Percentiles rank a stretch among this genome's conserved stretches.
phyloP scores from a whole-genome alignment of 2,797 vertebrate species.

The Xenops minutus region DNA sequence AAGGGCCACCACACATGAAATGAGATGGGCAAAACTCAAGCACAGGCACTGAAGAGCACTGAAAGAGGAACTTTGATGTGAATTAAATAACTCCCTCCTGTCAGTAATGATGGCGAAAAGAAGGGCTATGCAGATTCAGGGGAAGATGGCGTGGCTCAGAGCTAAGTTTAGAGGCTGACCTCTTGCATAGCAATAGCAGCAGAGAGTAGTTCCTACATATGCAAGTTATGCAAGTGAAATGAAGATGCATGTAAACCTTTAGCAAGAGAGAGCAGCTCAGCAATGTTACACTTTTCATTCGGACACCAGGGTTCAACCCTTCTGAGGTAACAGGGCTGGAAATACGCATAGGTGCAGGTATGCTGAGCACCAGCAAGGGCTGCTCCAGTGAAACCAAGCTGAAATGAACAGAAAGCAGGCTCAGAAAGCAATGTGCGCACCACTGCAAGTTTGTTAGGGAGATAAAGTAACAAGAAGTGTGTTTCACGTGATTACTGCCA shows the following conservation, averaged over 20 bases:
- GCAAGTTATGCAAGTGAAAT: constrained; percentile 22
- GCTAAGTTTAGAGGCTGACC: constrained; percentile 41
- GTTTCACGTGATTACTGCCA: background rate
- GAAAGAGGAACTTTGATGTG: background rate
- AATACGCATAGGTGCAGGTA: background rate
- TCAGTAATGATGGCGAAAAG: background rate
- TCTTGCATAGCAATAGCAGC: background rate
- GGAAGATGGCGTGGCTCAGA: background rate
- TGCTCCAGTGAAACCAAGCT: background rate
- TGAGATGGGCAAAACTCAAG: background rate
- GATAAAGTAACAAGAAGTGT: background rate
- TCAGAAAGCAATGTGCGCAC: accelerated
- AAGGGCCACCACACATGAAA: background rate
- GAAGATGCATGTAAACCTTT: background rate
- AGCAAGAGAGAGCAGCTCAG: background rate
- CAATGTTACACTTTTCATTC: background rate
- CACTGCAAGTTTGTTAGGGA: background rate
- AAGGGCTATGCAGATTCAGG: background rate
- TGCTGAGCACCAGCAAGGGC: background rate
- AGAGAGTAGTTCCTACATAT: background rate
- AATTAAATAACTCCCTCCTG: background rate
- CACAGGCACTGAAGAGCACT: background rate
- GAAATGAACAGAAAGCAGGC: background rate
- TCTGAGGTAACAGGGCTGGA: background rate
- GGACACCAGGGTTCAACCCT: background rate